Evolutionary conservation across 2,888 invertebrate genomes (phyloP), one percentile per base, ranked within the genome.

Genomic region (Sclerodermus sp.): DNA sequence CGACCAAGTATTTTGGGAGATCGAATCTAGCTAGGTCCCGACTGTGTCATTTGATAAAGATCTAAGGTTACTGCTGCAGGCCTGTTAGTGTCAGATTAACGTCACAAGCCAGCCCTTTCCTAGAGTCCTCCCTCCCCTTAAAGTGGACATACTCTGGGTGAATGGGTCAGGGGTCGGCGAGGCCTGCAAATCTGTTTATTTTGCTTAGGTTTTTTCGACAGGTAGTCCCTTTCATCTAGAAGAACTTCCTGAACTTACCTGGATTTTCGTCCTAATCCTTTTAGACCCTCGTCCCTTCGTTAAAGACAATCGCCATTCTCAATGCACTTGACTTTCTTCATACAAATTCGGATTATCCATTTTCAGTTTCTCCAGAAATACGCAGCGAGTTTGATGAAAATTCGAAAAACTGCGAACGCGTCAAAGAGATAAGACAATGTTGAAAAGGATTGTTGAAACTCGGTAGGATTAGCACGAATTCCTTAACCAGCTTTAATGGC

Each of bases 111-210:
- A 62, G 60, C 52, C 55, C 58, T 58, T 61, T 57, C 42, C 47
- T 45, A 57, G 44, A 29, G 37, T 59, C 49, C 55, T 46, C 53
- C 53, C 45, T 53, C 47, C 48, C 50, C 57, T 64, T 4, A 12
- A n/a, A 34, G 13, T 8, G 34, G 10, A 30, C 6, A 42, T 14
- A 42, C n/a, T 30, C 14, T 42, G 2, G 8, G 14, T 10, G 23
- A 44, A 55, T 66, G 58, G 71, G 70, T 72, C 70, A 68, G 59
- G 67, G 67, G 63, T 67, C 66, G 62, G 55, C 53, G 65, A 66
- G n/a, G n/a, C n/a, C n/a, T 12, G 34, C 43, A 69, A 71, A 66
- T 71, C 68, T 72, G 70, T 73, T 73, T 73, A 71, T 73, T 71
- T 69, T 71, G 58, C 61, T 40, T 48, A 48, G 53, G 58, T 64